These are phyloP conservation scores for Ctenopoma multispine DNA, from an alignment of 2,797 vertebrate species.

Conservation along the genomic window DNA sequence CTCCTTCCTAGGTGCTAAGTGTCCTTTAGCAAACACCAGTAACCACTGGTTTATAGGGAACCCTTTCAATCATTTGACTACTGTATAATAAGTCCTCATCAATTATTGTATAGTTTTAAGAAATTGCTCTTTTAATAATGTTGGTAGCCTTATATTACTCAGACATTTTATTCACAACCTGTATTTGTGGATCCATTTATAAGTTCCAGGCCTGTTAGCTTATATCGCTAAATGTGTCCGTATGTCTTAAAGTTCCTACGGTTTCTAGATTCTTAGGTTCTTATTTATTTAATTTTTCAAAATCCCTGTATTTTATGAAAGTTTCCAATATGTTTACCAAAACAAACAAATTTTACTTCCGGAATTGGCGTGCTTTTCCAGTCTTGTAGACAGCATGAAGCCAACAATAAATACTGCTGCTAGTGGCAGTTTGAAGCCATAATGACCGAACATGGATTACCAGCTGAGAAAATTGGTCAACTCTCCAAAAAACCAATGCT, in stretches of 20 bases:
- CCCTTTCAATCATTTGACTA: conserved; percentile 47
- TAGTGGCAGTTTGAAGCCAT: not conserved
- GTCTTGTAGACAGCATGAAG: not conserved
- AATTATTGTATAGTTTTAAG: conserved; percentile 57
- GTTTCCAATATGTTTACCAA: not conserved
- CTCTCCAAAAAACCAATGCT: not conserved
- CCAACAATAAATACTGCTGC: not conserved
- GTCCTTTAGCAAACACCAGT: conserved; percentile 14
- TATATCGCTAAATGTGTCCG: conserved; percentile 1
- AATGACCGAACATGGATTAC: not conserved
- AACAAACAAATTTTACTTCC: not conserved
- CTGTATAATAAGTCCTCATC: conserved; percentile 35
- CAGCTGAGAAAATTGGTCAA: not conserved
- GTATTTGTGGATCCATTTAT: conserved; percentile 33
- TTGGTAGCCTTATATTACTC: conserved; percentile 43
- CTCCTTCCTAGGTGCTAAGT: not conserved
- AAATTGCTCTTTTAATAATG: conserved; percentile 57
- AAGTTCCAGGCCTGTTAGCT: conserved; percentile 2
- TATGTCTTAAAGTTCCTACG: not conserved
- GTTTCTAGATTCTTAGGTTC: not conserved
- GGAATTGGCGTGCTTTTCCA: not conserved
- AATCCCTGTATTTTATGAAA: not conserved
- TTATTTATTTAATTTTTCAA: not conserved
- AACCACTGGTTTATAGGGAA: conserved; percentile 55
- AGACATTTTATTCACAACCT: conserved; percentile 38